Conservation (phyloP, 2,797 vertebrate genomes). For the Mastacembelus armatus region DNA sequence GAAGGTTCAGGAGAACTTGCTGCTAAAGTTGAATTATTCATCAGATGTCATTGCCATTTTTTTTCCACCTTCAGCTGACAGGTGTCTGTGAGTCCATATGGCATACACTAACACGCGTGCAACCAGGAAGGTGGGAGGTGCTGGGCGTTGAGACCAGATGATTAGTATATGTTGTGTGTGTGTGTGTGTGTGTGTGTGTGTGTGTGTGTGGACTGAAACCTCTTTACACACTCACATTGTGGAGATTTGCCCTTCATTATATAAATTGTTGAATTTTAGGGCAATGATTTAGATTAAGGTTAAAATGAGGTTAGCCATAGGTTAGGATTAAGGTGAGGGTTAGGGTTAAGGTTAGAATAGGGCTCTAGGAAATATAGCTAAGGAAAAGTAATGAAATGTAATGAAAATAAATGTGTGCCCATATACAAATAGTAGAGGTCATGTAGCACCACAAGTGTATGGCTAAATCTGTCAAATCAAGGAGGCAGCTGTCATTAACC, state of each 20-base stretch:
- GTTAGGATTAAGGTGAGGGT: slow-evolving; percentile 44
- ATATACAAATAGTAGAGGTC: slow-evolving; percentile 50
- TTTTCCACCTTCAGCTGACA: slow-evolving; percentile 69
- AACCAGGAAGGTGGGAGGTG: slow-evolving; percentile 27
- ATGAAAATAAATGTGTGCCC: too few relatives aligned
- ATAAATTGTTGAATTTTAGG: too few relatives aligned
- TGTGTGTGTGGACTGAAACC: slow-evolving; percentile 41
- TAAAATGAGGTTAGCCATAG: too few relatives aligned
- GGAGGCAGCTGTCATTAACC: slow-evolving; percentile 80
- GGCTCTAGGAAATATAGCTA: too few relatives aligned
- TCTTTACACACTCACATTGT: too few relatives aligned
- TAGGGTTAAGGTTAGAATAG: too few relatives aligned
- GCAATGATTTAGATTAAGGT: too few relatives aligned
- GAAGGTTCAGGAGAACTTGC: slow-evolving; percentile 56
- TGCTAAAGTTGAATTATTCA: slow-evolving; percentile 75
- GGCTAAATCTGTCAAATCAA: slow-evolving; percentile 77
- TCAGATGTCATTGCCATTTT: slow-evolving; percentile 58
- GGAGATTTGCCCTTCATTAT: too few relatives aligned
- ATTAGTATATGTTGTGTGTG: slow-evolving; percentile 48
- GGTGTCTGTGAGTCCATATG: slow-evolving; percentile 73
- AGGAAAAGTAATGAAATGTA: too few relatives aligned
- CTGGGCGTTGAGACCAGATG: slow-evolving; percentile 56
- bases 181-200: slow-evolving; percentile 19
- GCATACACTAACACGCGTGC: slow-evolving; percentile 30
- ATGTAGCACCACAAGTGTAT: slow-evolving; percentile 76